Evolutionary conservation across 2,888 invertebrate species (phyloP).

Genomic region (Diplazon laetatorius): DNA sequence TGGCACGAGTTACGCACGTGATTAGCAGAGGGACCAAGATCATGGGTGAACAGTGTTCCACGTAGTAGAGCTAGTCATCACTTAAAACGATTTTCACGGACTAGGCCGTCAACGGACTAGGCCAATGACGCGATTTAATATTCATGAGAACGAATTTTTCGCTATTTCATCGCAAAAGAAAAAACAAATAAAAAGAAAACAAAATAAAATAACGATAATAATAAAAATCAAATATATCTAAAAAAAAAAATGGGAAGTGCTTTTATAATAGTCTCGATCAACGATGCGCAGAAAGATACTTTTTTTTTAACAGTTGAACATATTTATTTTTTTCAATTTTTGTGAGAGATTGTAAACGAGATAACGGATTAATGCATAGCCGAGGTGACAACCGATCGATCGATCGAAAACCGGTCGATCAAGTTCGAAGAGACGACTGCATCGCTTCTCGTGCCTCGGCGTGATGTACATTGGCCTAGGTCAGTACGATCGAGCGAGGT

Average conservation of each 20-base stretch:
- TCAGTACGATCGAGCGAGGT: slow-evolving; percentile 58
- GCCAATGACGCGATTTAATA: slow-evolving; percentile 41
- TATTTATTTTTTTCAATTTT: slow-evolving; percentile 19
- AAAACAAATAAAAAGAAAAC: no score
- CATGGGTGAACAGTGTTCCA: slow-evolving; percentile 55
- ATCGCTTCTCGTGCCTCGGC: no score
- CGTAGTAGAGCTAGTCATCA: slow-evolving; percentile 66
- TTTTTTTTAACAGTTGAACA: no score
- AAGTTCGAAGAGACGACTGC: slow-evolving; percentile 39
- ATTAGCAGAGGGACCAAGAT: slow-evolving; percentile 34
- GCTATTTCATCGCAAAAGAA: slow-evolving; percentile 22
- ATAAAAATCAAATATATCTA: no score
- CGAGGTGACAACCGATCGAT: slow-evolving; percentile 47
- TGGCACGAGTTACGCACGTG: slow-evolving; percentile 51
- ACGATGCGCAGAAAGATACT: slow-evolving; percentile 30
- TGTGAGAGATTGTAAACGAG: slow-evolving; percentile 34
- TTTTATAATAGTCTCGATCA: background rate
- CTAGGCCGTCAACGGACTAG: background rate
- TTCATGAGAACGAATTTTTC: slow-evolving; percentile 46
- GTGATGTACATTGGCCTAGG: slow-evolving; percentile 54
- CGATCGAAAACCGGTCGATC: slow-evolving; percentile 62
- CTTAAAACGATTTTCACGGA: slow-evolving; percentile 55
- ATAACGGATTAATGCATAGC: slow-evolving; percentile 48
- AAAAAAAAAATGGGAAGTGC: background rate
- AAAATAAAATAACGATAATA: no score